Base-by-base conservation (phyloP, 2,888 invertebrate species). In the Hofmannophila pseudospretella region DNA sequence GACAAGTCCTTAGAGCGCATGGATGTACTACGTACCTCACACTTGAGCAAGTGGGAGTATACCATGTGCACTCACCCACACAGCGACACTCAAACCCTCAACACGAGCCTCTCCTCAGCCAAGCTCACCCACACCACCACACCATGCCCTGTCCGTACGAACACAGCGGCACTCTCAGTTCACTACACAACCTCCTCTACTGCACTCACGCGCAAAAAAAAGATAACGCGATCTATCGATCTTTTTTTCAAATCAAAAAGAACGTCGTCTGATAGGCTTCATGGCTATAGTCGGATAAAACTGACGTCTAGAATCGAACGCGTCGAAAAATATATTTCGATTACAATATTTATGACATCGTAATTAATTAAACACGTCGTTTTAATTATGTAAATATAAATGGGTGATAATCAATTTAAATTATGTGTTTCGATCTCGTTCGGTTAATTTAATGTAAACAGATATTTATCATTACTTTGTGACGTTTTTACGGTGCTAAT, bases 131-230 rank as follows among this genome's bases (percentile, higher is more conserved):
- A 82, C 84, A 82, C 84, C 42, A 47, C 9, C 57, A 51, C 50
- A 47, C 51, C 45, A 36, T 44, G 51, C 62, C 67, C 71, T 74
- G 64, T 74, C 66, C 60, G 65, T 71, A 82, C 81, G 62, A 73
- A 79, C 81, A 82, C 82, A 81, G 64, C 65, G 73, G 73, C 76
- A 81, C 85, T 80, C 84, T 81, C 84, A 85, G 84, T 84, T 64
- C 67, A 67, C 75, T 69, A 85, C 70, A 84, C 79, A 79, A 80
- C 85, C 82, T 86, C 86, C 69, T 79, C 78, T 77, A 73, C 80
- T 84, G 84, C 86, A 86, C 86, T 86, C 86, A 85, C 85, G 84
- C 86, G 84, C 84, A 85, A 74, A 84, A 85, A 72, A 85, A 82
- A 84, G 74, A 78, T 73, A 79, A 77, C 74, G 81, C 81, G 82